Evolutionary conservation across 2,888 invertebrate species (phyloP).

Genomic region (Scaptomyza polygonia): DNA sequence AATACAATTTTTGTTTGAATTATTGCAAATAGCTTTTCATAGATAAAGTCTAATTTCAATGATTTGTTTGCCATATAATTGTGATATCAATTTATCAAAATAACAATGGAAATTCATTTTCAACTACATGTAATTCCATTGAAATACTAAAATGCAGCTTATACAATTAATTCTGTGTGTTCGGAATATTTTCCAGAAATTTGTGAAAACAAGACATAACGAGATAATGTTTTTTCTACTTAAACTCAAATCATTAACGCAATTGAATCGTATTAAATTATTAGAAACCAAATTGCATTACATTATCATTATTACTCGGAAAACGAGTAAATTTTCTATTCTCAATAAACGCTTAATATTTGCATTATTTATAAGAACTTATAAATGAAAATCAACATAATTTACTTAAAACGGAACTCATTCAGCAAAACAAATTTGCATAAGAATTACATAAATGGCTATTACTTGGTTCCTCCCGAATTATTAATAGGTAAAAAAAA

Average conservation of each 20-base stretch:
- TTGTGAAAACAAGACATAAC: not conserved
- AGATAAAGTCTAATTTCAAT: no score
- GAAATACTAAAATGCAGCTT: not conserved
- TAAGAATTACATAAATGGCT: not conserved
- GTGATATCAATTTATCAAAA: not conserved
- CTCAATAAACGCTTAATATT: no score
- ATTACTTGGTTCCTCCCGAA: not conserved
- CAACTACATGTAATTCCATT: not conserved
- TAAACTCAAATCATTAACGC: not conserved
- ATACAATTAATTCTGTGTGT: no score
- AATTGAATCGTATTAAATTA: not conserved
- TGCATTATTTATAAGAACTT: no score
- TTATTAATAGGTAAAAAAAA: not conserved
- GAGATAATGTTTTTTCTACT: not conserved
- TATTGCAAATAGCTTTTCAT: no score
- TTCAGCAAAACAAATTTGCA: not conserved
- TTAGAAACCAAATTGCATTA: not conserved
- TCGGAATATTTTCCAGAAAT: not conserved
- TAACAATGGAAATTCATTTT: not conserved
- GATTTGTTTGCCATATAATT: no score
- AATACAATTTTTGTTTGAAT: not conserved
- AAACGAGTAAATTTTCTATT: no score
- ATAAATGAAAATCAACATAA: not conserved
- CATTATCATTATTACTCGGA: no score
- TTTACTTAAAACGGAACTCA: no score